Evolutionary conservation across 2,113 vertebrate genomes (phyloP).

Genomic region (Gymnorhina tibicen): DNA sequence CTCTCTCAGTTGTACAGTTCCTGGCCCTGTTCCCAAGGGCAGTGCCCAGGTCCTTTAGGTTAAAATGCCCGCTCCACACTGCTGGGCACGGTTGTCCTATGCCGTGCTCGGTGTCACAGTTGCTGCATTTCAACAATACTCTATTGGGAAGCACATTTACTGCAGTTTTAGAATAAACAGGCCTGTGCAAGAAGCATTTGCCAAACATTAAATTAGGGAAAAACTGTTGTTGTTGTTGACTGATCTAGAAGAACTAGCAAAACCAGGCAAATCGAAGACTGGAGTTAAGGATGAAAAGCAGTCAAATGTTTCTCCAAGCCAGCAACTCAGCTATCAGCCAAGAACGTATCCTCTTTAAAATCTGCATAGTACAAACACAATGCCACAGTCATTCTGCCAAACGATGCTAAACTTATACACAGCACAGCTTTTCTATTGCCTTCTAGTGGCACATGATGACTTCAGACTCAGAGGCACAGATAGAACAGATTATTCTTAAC

Average conservation of each 20-base stretch:
- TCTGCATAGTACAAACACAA: background rate
- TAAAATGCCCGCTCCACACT: background rate
- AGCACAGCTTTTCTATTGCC: background rate
- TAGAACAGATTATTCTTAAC: background rate
- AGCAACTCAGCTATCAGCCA: background rate
- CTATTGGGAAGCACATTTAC: background rate
- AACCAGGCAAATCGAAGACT: background rate
- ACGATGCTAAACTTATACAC: background rate
- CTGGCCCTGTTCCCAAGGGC: background rate
- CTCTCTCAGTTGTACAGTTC: background rate
- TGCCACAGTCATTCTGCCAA: background rate
- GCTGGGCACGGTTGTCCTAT: background rate
- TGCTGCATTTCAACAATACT: constrained; percentile 21
- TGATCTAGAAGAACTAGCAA: background rate
- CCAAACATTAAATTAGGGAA: background rate
- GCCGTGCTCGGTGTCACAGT: background rate
- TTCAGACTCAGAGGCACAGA: background rate
- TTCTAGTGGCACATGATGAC: background rate
- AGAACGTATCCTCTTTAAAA: constrained; percentile 19
- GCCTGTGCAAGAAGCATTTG: background rate
- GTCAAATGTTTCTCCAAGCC: background rate
- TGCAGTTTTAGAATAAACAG: background rate
- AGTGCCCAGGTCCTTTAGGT: background rate
- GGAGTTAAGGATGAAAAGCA: background rate
- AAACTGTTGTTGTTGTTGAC: background rate